Evolutionary conservation across 2,888 invertebrate species (phyloP), one percentile per base, ranked within the genome.

Genomic region (Yponomeuta plumbellus): DNA sequence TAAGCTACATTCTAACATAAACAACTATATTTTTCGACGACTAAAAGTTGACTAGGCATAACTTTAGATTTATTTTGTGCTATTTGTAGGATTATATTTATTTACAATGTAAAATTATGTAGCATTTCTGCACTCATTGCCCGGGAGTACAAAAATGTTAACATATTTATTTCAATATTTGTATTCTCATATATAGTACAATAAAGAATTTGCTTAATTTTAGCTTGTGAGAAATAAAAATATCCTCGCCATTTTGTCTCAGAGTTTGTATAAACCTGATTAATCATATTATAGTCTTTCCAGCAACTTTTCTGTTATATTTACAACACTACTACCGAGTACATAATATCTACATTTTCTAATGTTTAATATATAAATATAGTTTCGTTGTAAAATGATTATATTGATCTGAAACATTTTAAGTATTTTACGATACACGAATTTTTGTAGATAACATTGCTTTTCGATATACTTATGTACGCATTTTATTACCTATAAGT

Each of bases 41-140:
- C 44, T 52, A 13, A 17, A 52, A 17, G 17, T 52, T 52, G 44
- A 52, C 17, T 52, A 44, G 11, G 13, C 2, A 44, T 13, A 52
- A 39, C 6, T 39, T 17, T 52, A 34, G 5, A 34, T 17, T 52
- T 52, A 52, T 52, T 52, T 17, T 52, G 17, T 52, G 44, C 17
- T 52, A 17, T 52, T 52, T 52, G 5, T 52, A 52, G 1, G 13
- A 5, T 52, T 52, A 52, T 52, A 52, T 52, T 17, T 17, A 52
- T 62, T 57, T 61, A 34, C 61, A 39, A 52, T 68, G 59, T 67
- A 21, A 23, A 59, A 21, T 44, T 21, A 23, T 72, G 68, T 68
- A 72, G 78, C 76, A 82, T 84, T 83, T 84, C 80, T 82, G 80
- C 74, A 87, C 79, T 85, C 82, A 91, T 91, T 91, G 90, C 90